Conservation (phyloP, 2,888 invertebrate genomes). For the Limulus polyphemus region DNA sequence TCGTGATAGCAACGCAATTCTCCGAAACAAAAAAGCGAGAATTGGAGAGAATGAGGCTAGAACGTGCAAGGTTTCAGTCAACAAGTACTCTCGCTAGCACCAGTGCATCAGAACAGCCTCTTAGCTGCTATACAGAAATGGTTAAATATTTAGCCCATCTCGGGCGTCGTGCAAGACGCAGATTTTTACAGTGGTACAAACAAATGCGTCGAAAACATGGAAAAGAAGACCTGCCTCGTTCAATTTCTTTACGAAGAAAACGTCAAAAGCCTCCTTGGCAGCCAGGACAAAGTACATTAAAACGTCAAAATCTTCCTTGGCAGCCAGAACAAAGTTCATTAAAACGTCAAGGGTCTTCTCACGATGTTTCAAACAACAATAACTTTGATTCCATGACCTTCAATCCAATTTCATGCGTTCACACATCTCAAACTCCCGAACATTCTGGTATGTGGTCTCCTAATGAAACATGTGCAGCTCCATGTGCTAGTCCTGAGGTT, state of each 20-base stretch:
- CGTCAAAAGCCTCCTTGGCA: constrained; percentile 26
- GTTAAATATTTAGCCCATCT: constrained; percentile 93
- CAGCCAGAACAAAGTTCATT: constrained; percentile 27
- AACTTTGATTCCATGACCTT: no score
- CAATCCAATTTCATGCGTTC: no score
- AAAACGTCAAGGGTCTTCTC: constrained; percentile 3
- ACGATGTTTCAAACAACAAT: no score
- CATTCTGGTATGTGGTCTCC: no score
- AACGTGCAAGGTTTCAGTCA: constrained; percentile 69
- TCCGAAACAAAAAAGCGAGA: constrained; percentile 99
- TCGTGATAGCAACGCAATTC: constrained; percentile 99
- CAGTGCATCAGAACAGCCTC: constrained; percentile 75
- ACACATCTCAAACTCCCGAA: no score
- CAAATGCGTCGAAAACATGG: constrained; percentile 50
- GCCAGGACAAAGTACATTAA: constrained; percentile 27
- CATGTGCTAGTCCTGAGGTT: constrained; percentile 46
- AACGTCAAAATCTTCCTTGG: constrained; percentile 23
- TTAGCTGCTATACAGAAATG: constrained; percentile 94
- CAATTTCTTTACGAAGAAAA: constrained; percentile 34
- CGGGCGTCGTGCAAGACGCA: constrained; percentile 73
- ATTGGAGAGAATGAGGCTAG: constrained; percentile 96
- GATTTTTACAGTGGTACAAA: constrained; percentile 34
- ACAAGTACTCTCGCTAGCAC: constrained; percentile 76
- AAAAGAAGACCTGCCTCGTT: constrained; percentile 33
- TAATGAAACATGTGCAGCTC: constrained; percentile 32